These are phyloP conservation scores for Cossypha niveicapilla DNA, from an alignment of 2,797 vertebrate species.

Conservation along the genomic window DNA sequence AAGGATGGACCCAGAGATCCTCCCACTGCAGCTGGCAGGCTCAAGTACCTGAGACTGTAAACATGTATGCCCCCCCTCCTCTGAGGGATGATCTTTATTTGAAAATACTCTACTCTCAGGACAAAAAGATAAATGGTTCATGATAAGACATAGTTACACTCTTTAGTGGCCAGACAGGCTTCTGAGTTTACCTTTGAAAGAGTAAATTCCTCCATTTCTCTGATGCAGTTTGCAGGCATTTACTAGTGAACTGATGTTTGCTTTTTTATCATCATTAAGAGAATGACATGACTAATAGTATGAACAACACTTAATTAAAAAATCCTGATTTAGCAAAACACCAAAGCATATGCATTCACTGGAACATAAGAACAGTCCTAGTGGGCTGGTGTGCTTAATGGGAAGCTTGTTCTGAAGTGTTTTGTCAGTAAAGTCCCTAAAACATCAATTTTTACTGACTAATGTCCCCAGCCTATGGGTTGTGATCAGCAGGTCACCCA, in stretches of 20 bases:
- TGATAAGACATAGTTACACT: background rate
- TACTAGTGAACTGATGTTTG: background rate
- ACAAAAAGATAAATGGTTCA: background rate
- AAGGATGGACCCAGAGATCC: background rate
- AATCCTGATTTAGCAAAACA: conserved; percentile 11
- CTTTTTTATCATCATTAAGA: background rate
- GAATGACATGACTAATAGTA: background rate
- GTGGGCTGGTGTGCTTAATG: background rate
- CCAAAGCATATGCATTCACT: background rate
- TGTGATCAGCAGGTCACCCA: background rate
- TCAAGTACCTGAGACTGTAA: rapidly evolving
- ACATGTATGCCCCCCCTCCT: rapidly evolving
- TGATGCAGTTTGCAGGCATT: background rate
- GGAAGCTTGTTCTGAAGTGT: background rate
- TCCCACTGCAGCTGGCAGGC: background rate
- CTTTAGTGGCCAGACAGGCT: background rate
- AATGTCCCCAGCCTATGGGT: background rate
- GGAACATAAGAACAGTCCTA: background rate
- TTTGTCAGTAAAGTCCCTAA: background rate
- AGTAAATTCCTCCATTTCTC: background rate
- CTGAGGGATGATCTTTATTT: background rate
- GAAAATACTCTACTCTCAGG: background rate
- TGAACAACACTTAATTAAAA: background rate
- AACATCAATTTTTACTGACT: background rate
- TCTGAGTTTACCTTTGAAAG: background rate